Evolutionary conservation across 2,113 vertebrate species (phyloP).

Genomic region (Tichodroma muraria): DNA sequence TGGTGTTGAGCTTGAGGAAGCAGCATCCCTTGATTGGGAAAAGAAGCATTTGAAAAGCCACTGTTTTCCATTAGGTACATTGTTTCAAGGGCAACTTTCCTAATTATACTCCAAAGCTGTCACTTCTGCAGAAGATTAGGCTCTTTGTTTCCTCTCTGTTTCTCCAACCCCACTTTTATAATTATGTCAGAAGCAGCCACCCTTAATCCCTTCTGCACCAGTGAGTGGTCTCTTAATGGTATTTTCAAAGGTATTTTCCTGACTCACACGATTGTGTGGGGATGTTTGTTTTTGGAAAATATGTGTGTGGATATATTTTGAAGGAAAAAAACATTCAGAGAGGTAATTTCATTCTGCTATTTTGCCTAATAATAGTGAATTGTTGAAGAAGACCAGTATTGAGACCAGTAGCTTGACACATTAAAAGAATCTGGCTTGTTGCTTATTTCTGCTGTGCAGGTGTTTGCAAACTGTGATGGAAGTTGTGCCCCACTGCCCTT

Average conservation of each 20-base stretch:
- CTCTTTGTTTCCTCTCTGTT: background rate
- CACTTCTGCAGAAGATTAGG: background rate
- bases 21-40: background rate
- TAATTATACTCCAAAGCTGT: background rate
- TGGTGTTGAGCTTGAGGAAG: background rate
- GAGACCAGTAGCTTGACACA: background rate
- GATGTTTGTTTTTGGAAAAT: background rate
- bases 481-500: background rate
- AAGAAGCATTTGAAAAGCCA: background rate
- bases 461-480: rapidly evolving
- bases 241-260: background rate
- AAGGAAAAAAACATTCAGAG: background rate
- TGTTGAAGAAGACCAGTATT: background rate
- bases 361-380: background rate
- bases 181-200: background rate
- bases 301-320: background rate
- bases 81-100: background rate
- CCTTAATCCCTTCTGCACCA: background rate
- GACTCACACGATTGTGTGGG: background rate
- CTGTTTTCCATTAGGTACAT: background rate
- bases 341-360: background rate
- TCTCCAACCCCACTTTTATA: background rate
- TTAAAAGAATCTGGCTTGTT: background rate
- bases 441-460: background rate
- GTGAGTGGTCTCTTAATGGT: background rate